Base-by-base conservation (phyloP, 2,888 invertebrate species). In the Punctoribates punctum region DNA sequence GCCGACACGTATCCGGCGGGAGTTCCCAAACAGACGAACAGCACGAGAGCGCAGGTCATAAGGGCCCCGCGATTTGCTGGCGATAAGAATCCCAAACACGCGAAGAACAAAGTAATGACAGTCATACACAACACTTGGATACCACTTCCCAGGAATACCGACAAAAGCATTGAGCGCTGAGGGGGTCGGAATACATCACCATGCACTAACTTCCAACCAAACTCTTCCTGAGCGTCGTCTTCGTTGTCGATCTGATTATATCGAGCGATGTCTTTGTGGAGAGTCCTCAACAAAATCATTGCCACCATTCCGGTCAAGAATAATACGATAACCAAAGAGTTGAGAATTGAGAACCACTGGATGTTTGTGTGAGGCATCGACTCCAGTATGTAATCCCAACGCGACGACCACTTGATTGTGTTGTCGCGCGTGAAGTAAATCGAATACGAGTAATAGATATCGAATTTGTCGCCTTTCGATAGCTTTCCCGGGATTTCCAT, bases 271-370 rank as follows among this genome's bases (percentile, higher is more conserved):
- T 99, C 99, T 84, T 97, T 96, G 84, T 99, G 97, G 78, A 99
- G 86, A 0, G 98, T 99, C 78, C 98, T 88, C 80, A 99, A 85
- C 85, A 99, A 88, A 82, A 99, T 99, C 98, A 99, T 99, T 38
- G 97, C 98, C 20, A 99, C 96, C 98, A 99, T 99, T 80, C 98
- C 99, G 80, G 96, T 95, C 25, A 99, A 86, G 85, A 99, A 99
- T 20, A 86, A 80, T 11, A 86, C 86, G 80, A 99, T 99, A 76
- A 99, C 96, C 81, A 99, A 86, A 0, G 97, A 97, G 85, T 99
- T 99, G 78, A 99, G 87, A 82, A 99, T 99, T 80, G 96, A 96
- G 84, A 98, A 97, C 98, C 97, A 98, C 84, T 98, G 97, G 81
- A 98, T 97, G 83, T 97, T 97, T 0, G 97, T 94, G 83, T 97